phyloP scores from a whole-genome alignment of 2,113 vertebrate species.

The Carettochelys insculpta region DNA sequence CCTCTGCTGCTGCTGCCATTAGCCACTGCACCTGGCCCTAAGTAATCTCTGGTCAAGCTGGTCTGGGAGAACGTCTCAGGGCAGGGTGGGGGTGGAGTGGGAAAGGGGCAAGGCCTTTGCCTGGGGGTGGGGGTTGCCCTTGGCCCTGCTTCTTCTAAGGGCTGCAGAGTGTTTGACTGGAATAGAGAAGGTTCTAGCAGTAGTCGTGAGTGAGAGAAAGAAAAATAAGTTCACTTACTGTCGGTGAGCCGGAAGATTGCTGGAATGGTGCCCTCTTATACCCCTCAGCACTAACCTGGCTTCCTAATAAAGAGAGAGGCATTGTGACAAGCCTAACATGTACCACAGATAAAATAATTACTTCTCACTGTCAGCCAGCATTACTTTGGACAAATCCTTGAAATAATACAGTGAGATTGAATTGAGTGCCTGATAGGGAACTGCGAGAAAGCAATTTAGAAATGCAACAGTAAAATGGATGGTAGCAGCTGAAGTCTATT shows the following conservation, averaged over 20 bases:
- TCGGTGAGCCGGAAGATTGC: conserved; percentile 21
- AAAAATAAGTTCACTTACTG: conserved; percentile 16
- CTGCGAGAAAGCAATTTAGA: conserved; percentile 68
- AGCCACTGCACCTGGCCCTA: too few relatives aligned
- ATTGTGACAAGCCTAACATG: neutral
- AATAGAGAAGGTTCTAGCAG: neutral
- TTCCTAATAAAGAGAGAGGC: conserved; percentile 60
- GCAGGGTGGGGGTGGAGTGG: too few relatives aligned
- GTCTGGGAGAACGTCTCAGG: too few relatives aligned
- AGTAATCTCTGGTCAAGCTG: too few relatives aligned
- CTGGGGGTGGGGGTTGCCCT: too few relatives aligned
- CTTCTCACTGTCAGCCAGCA: conserved; percentile 38
- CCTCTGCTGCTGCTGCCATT: too few relatives aligned
- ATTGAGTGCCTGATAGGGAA: conserved; percentile 20
- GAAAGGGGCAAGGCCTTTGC: too few relatives aligned
- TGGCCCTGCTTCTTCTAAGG: too few relatives aligned
- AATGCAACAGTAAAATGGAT: conserved; percentile 57
- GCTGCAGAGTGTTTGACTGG: neutral
- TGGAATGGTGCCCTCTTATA: neutral
- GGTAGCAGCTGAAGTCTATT: conserved; percentile 48
- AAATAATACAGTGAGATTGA: conserved; percentile 38
- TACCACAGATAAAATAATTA: conserved; percentile 31
- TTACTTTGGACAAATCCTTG: conserved; percentile 50
- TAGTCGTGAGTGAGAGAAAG: neutral
- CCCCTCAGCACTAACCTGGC: conserved; percentile 45